Conservation (phyloP, 1,140 invertebrate genomes). For the Lepidostoma basale region DNA sequence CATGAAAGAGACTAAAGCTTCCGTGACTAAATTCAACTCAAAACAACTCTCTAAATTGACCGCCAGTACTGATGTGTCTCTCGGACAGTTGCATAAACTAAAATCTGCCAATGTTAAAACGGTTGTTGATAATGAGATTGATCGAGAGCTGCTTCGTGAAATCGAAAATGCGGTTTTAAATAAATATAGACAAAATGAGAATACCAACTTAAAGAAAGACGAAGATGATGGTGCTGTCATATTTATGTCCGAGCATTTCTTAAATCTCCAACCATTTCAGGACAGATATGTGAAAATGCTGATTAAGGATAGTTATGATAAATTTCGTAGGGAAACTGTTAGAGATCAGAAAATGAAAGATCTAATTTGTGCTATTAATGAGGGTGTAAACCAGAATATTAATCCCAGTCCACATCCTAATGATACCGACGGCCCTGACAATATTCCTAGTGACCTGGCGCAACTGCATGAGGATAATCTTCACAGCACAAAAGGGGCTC, state of each 20-base stretch:
- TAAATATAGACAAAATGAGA: constrained; percentile 48
- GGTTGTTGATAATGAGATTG: constrained; percentile 50
- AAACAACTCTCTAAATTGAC: constrained; percentile 68
- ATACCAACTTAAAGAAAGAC: constrained; percentile 47
- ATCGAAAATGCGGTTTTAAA: constrained; percentile 56
- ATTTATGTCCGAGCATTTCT: constrained; percentile 53
- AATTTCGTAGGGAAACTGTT: constrained; percentile 58
- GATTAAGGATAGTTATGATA: constrained; percentile 59
- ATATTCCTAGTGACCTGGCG: neutral
- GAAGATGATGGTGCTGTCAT: constrained; percentile 58
- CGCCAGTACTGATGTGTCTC: constrained; percentile 60
- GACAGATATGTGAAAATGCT: constrained; percentile 48
- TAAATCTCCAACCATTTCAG: constrained; percentile 49
- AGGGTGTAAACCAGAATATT: constrained; percentile 53
- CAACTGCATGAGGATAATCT: neutral
- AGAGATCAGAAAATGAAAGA: constrained; percentile 58
- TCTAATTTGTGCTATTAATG: constrained; percentile 58
- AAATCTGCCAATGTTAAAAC: constrained; percentile 53
- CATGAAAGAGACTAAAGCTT: constrained; percentile 67
- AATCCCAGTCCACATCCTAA: neutral
- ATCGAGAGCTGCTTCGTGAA: constrained; percentile 56
- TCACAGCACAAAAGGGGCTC: constrained; percentile 49
- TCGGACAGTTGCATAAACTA: constrained; percentile 64
- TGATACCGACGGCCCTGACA: neutral
- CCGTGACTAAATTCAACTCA: constrained; percentile 67